A percentile compares a stretch with the other conserved stretches of the same genome.
phyloP scores from a whole-genome alignment of 2,797 vertebrate species.

The Cirrhinus mrigala region DNA sequence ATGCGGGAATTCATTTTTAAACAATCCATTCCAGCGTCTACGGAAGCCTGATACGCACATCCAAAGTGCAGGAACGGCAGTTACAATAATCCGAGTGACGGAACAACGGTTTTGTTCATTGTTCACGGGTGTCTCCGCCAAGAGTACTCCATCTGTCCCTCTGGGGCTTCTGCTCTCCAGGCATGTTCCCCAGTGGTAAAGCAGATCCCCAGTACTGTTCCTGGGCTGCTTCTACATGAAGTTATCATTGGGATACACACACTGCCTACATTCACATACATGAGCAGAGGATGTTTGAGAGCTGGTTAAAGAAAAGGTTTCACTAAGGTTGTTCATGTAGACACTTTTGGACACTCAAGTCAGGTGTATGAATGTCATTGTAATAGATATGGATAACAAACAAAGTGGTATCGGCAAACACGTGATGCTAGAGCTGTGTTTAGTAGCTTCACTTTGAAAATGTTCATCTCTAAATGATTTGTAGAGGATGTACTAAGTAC shows the following conservation, averaged over 20 bases:
- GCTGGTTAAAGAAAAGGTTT: neutral
- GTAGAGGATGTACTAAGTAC: neutral
- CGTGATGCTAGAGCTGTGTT: neutral
- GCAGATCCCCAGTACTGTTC: neutral
- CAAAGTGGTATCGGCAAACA: neutral
- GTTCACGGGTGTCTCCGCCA: conserved; percentile 51
- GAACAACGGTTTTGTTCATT: conserved; percentile 45
- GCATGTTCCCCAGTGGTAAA: conserved; percentile 34
- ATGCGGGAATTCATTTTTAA: conserved; percentile 51
- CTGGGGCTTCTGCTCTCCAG: conserved; percentile 32
- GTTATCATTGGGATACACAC: conserved; percentile 3
- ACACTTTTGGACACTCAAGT: neutral
- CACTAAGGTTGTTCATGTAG: neutral
- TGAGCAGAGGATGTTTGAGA: neutral
- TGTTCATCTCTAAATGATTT: neutral
- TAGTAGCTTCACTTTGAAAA: neutral
- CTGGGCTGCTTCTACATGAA: conserved; percentile 12
- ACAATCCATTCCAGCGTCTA: conserved; percentile 29
- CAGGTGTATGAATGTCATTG: neutral
- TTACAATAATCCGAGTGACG: conserved; percentile 52
- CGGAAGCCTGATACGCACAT: conserved; percentile 12
- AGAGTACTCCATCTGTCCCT: conserved; percentile 55
- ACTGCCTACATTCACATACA: neutral
- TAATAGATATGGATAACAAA: neutral
- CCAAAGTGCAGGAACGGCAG: conserved; percentile 14